These are phyloP conservation scores for Tauraco hartlaubi DNA, from an alignment of 2,797 vertebrate genomes.

Conservation along the genomic window DNA sequence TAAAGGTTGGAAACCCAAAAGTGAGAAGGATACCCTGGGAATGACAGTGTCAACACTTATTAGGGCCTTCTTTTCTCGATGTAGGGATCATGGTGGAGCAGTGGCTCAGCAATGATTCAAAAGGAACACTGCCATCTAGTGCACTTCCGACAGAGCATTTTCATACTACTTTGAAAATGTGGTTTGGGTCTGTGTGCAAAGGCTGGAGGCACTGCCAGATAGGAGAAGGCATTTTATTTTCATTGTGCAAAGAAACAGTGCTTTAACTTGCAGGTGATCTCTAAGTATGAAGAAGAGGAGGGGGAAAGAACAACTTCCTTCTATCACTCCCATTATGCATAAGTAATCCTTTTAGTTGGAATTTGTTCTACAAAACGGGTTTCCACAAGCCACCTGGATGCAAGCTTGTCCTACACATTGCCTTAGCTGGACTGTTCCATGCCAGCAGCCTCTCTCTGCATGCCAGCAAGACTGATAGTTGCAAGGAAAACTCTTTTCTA, in stretches of 20 bases:
- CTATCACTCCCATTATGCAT: neutral
- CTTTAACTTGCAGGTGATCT: neutral
- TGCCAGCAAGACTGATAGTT: neutral
- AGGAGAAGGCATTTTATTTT: neutral
- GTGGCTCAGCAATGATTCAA: neutral
- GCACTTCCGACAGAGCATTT: neutral
- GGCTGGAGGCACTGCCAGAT: neutral
- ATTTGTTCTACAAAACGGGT: neutral
- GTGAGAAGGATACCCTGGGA: neutral
- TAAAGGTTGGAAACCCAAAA: neutral
- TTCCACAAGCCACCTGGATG: neutral
- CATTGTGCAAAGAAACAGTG: neutral
- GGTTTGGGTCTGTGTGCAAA: neutral
- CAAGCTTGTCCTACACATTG: neutral
- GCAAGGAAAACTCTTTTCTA: neutral
- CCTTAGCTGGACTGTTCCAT: neutral
- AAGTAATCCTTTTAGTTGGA: neutral
- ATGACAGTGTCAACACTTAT: neutral
- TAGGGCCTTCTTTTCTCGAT: neutral
- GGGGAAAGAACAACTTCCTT: neutral
- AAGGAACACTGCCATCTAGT: conserved; percentile 72
- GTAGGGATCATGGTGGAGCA: neutral
- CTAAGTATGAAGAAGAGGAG: neutral
- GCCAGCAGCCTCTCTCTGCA: neutral
- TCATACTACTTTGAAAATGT: neutral